These are phyloP conservation scores for Priocnemis perturbator DNA, from an alignment of 2,888 invertebrate species.

Conservation along the genomic window DNA sequence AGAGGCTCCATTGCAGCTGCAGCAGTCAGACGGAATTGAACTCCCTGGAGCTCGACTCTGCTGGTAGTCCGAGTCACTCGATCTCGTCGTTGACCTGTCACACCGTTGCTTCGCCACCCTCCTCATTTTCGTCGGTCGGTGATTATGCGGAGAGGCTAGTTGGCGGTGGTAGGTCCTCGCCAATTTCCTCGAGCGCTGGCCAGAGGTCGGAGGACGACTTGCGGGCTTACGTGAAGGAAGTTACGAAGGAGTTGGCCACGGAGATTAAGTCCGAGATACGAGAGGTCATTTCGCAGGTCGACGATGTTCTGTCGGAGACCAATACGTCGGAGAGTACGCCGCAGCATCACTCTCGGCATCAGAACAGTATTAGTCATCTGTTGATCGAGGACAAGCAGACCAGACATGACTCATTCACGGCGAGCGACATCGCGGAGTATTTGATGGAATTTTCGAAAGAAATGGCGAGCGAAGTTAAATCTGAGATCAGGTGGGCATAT, in stretches of 20 bases:
- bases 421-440: slow-evolving; percentile 86
- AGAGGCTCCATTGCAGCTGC: slow-evolving; percentile 79
- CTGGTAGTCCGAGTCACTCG: slow-evolving; percentile 66
- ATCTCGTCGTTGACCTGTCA: slow-evolving; percentile 66
- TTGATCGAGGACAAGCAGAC: slow-evolving; percentile 68
- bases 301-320: slow-evolving; percentile 85
- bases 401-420: slow-evolving; percentile 82
- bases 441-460: slow-evolving; percentile 86
- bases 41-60: slow-evolving; percentile 79
- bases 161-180: slow-evolving; percentile 68
- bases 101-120: slow-evolving; percentile 63
- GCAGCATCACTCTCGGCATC: slow-evolving; percentile 64
- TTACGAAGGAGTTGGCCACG: slow-evolving; percentile 86
- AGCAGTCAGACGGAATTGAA: slow-evolving; percentile 85
- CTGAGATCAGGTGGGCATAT: slow-evolving; percentile 80
- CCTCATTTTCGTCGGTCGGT: slow-evolving; percentile 54
- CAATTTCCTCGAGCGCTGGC: slow-evolving; percentile 59
- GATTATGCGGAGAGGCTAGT: slow-evolving; percentile 52
- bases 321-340: slow-evolving; percentile 78
- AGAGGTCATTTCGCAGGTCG: slow-evolving; percentile 87
- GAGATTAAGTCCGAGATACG: slow-evolving; percentile 89
- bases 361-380: slow-evolving; percentile 33
- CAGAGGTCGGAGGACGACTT: slow-evolving; percentile 79
- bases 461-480: slow-evolving; percentile 88
- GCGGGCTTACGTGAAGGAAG: slow-evolving; percentile 86